Evolutionary conservation across 2,797 vertebrate species (phyloP), one percentile per base, ranked within the genome.

Genomic region (Helarctos malayanus): DNA sequence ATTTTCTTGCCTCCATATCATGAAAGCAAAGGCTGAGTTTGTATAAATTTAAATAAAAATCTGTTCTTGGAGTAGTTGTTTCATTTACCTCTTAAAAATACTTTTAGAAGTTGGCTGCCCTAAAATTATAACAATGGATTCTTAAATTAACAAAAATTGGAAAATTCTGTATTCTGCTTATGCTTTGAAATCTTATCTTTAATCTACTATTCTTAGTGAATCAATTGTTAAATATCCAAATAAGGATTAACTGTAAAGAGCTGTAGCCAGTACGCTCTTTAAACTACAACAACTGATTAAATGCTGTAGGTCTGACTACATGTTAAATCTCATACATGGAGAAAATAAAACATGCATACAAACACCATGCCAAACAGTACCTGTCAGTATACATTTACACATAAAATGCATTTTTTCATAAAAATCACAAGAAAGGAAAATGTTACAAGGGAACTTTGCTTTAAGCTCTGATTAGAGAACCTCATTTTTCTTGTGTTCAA

Each of bases 41-140:
- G 38, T 56, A 86, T 29, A 93, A 61, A 82, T 89, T 85, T 79
- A 73, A 89, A 94, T 92, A 76, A 92, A 91, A 92, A 35, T 89
- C 80, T 84, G 29, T 93, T 59, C 52, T 84, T 52, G 16, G 45
- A 82, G 82, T 54, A 32, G 15, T 12, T 59, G 19, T 49, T 91
- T 78, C 61, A 95, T 94, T 96, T 73, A 93, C 21, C n/a, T 96
- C 63, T 47, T 57, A 87, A 94, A 91, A 93, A 4, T 89, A n/a
- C 13, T 80, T 29, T 75, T 65, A 75, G 54, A 56, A 89, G 69
- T 47, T 75, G 56, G 56, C 4, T 93, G 54, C 71, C 57, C 76
- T 82, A 95, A 85, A 95, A 90, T 78, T 76, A 69, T 1, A 95
- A 69, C 29, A 89, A 49, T n/a, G 47, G 41, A 81, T 54, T 81